Percentiles rank a stretch among this genome's conserved stretches.
phyloP scores from a whole-genome alignment of 1,140 invertebrate species.

The Phthorimaea operculella region DNA sequence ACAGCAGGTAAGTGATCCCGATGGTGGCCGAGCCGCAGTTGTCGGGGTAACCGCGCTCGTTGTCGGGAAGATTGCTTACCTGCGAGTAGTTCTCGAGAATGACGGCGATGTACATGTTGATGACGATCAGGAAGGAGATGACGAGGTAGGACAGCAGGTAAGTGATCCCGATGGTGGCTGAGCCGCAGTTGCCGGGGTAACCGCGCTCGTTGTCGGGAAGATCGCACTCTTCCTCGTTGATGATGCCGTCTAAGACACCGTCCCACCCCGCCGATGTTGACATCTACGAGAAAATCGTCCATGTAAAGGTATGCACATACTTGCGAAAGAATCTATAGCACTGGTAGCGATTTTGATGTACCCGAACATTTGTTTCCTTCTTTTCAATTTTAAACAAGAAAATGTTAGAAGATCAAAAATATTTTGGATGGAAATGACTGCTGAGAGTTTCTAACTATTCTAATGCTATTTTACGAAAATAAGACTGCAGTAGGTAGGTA shows the following conservation, averaged over 20 bases:
- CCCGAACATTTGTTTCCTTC: no score
- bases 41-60: conserved; percentile 86
- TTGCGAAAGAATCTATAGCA: no score
- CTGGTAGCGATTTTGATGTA: no score
- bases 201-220: conserved; percentile 87
- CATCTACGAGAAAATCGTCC: conserved; percentile 74
- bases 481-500: no score
- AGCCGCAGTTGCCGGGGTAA: conserved; percentile 91
- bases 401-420: no score
- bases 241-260: conserved; percentile 93
- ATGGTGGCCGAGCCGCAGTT: conserved; percentile 93
- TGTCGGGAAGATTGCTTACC: conserved; percentile 80
- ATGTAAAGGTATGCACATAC: no score
- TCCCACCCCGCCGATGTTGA: conserved; percentile 98
- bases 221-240: conserved; percentile 94
- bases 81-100: conserved; percentile 99
- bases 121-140: conserved; percentile 97
- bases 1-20: conserved; percentile 93
- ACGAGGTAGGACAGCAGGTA: conserved; percentile 96
- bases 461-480: no score
- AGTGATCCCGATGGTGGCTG: conserved; percentile 91
- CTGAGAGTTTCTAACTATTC: no score
- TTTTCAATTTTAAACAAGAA: no score
- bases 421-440: no score
- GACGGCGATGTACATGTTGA: conserved; percentile 99